These are phyloP conservation scores for Cephus pygmeus DNA, from an alignment of 2,888 invertebrate genomes.

Conservation along the genomic window DNA sequence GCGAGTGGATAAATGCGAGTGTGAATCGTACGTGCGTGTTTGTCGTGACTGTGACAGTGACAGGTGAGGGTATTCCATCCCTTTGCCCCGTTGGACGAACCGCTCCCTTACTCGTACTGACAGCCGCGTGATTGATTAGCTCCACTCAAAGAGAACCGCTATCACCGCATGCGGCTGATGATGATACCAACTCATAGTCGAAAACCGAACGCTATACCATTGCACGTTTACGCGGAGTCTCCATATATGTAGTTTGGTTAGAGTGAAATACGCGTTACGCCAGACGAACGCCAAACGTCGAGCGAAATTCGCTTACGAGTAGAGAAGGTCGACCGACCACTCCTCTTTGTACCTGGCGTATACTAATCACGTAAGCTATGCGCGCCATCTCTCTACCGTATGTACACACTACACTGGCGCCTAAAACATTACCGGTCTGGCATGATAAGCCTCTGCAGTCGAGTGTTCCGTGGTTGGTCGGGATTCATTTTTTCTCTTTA, in stretches of 20 bases:
- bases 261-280: not conserved
- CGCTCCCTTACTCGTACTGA: slow-evolving; percentile 32
- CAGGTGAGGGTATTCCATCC: slow-evolving; percentile 42
- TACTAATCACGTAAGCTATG: not conserved
- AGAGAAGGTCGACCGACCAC: not conserved
- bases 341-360: not conserved
- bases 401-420: not conserved
- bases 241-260: not conserved
- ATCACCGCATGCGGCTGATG: slow-evolving; percentile 36
- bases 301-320: not conserved
- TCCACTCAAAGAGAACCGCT: slow-evolving; percentile 50
- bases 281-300: not conserved
- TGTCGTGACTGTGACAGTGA: slow-evolving; percentile 36
- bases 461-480: not conserved
- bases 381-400: not conserved
- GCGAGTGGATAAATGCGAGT: not conserved
- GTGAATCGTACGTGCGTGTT: slow-evolving; percentile 26
- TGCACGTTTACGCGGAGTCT: not conserved
- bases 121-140: slow-evolving; percentile 51
- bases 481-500: not conserved
- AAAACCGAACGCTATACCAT: slow-evolving; percentile 10
- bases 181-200: slow-evolving; percentile 15
- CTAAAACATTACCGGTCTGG: not conserved
- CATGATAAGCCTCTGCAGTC: not conserved
- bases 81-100: slow-evolving; percentile 9